Evolutionary conservation across 2,113 vertebrate species (phyloP), one percentile per base, ranked within the genome.

Genomic region (Heterotis niloticus): DNA sequence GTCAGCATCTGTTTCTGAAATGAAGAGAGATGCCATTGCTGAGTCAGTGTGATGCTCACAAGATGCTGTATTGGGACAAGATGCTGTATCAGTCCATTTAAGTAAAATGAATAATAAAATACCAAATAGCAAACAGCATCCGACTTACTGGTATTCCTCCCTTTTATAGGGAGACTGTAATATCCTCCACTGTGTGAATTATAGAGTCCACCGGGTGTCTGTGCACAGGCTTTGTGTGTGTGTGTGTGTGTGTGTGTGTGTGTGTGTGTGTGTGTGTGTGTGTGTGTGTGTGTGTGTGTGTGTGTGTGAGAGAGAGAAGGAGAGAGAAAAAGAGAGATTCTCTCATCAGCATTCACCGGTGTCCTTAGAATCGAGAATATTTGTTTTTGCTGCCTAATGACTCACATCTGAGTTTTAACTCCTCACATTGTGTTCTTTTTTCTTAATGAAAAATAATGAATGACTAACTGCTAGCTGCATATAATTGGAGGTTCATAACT

Each of bases 81-180:
- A n/a, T n/a, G n/a, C n/a, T n/a, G n/a, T 44, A 44, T 29, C 51
- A 65, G 13, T 52, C 51, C 16, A 7, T 28, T 77, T 77, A 77
- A 18, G 24, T 77, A 56, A 67, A 10, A 77, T 77, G 51, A 56
- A 77, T 77, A 52, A 77, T 77, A 66, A 52, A 20, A 29, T 77
- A 62, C 1, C 26, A 62, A 65, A 64, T 10, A 64, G 60, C 29
- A 44, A 44, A 7, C 34, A 44, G 34, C 34, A 44, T 7, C 34
- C 34, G 14, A 28, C 7, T 9, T n/a, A 65, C 28, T 64, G 66
- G 16, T 69, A 2, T 14, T 69, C 12, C 28, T 34, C 60, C 34
- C 16, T 65, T n/a, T 10, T 11, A 17, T 29, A 65, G 69, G 44
- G 18, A 51, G 10, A 64, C 20, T 76, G 26, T 57, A 74, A 44